A percentile compares a stretch with the other conserved stretches of the same genome.
These are phyloP conservation scores for Drosophila malerkotliana DNA, from an alignment of 1,140 invertebrate species.

Conservation along the genomic window DNA sequence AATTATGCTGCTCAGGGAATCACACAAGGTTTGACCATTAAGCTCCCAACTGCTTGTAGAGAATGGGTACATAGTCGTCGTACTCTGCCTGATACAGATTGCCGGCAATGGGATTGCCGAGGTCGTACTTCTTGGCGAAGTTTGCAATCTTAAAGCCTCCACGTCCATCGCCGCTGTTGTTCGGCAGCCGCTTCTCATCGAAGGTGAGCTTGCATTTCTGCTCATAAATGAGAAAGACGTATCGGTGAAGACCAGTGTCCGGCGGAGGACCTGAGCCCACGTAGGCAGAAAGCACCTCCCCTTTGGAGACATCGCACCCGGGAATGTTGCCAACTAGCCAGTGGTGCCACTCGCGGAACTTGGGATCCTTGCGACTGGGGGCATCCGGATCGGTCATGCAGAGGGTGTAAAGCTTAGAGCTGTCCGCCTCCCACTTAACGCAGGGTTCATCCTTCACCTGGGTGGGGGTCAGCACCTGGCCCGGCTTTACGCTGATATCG, in stretches of 20 bases:
- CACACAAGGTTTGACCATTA: slow-evolving; percentile 13
- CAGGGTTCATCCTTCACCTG: slow-evolving; percentile 89
- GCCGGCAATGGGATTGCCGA: slow-evolving; percentile 93
- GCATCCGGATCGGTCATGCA: slow-evolving; percentile 86
- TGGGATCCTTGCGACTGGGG: slow-evolving; percentile 91
- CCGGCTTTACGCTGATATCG: slow-evolving; percentile 86
- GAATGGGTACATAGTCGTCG: slow-evolving; percentile 94
- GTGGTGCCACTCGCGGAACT: slow-evolving; percentile 95
- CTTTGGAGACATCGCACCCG: slow-evolving; percentile 88
- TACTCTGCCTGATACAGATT: slow-evolving; percentile 96
- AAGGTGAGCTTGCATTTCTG: slow-evolving; percentile 85
- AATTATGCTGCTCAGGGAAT: slow-evolving; percentile 9
- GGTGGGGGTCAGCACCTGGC: slow-evolving; percentile 88
- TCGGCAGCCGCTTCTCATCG: slow-evolving; percentile 84
- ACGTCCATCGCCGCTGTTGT: slow-evolving; percentile 89
- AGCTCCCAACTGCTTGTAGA: slow-evolving; percentile 76
- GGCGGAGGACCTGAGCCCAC: slow-evolving; percentile 94
- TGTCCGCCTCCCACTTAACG: slow-evolving; percentile 88
- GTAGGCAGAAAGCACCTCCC: slow-evolving; percentile 92
- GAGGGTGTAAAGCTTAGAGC: slow-evolving; percentile 89
- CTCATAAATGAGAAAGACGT: slow-evolving; percentile 94
- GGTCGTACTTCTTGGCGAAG: slow-evolving; percentile 88
- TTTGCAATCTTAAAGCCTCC: slow-evolving; percentile 91
- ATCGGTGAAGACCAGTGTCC: slow-evolving; percentile 94
- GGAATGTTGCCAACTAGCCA: slow-evolving; percentile 97